Evolutionary conservation across 2,888 invertebrate genomes (phyloP), one percentile per base, ranked within the genome.

Genomic region (Meghimatium bilineatum): DNA sequence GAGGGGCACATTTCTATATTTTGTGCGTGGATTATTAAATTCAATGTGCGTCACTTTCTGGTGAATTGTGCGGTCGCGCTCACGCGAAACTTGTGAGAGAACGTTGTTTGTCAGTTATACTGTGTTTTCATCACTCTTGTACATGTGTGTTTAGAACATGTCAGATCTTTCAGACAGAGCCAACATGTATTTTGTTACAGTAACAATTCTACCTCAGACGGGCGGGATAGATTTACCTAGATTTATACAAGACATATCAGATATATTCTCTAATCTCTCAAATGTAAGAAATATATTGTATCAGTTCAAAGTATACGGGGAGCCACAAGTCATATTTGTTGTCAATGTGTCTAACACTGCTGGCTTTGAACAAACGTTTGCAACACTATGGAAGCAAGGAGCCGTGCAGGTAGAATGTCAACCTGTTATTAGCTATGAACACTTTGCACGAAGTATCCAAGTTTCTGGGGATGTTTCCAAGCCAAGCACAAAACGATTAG

Each of bases 261-360:
- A 75, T 8, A 44, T 90, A 29, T 82, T 90, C 3, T 75, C 85
- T 52, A 87, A 87, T 63, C 89, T 89, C 74, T 83, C 88, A 1
- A 85, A 82, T 56, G 88, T 85, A 26, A 88, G 88, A 23, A 86
- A 84, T 71, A 87, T 88, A 69, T 52, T 90, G 75, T 86, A 90
- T 86, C 87, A 87, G 80, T 89, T 88, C 79, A 90, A 90, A 88
- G 90, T 90, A 84, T 69, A 83, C 78, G 90, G 90, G 52, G 90
- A 90, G 85, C 83, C 89, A 60, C 87, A 81, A 85, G 84, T 89
- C 56, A 66, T 89, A 36, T 87, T 88, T 82, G 85, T 91, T n/a
- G 87, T 88, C 82, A 88, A 88, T 71, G 89, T 90, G 26, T 83
- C 84, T 66, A 88, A 90, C 78, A 85, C 89, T 17, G 81, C 88